Evolutionary conservation across 2,888 invertebrate genomes (phyloP).

Genomic region (Orthosia gothica): DNA sequence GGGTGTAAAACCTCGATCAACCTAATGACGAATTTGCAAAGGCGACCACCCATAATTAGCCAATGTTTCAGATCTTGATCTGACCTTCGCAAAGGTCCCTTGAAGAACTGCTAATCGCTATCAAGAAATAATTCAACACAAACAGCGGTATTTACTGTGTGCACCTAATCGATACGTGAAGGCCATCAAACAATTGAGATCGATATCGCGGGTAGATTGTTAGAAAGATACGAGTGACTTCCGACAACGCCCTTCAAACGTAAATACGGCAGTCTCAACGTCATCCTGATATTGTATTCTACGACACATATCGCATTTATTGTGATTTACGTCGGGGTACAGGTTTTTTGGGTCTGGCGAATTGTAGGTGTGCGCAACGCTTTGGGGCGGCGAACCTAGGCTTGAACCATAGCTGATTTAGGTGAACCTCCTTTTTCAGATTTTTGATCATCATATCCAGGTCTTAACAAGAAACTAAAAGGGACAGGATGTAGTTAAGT

Average conservation of each 20-base stretch:
- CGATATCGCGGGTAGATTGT: slow-evolving; percentile 42
- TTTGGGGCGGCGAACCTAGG: neutral
- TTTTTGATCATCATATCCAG: neutral
- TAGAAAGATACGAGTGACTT: slow-evolving; percentile 26
- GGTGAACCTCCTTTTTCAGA: neutral
- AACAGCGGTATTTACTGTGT: neutral
- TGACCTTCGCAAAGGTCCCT: neutral
- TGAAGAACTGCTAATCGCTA: neutral
- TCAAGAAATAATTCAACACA: neutral
- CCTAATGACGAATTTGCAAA: neutral
- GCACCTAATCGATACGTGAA: slow-evolving; percentile 28
- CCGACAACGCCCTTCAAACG: neutral
- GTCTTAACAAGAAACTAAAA: too few relatives aligned
- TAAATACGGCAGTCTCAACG: slow-evolving; percentile 4
- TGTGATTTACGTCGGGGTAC: neutral
- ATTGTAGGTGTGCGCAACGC: too few relatives aligned
- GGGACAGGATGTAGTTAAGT: too few relatives aligned
- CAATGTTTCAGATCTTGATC: too few relatives aligned
- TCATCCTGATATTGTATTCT: neutral
- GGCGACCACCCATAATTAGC: neutral
- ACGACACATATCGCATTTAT: neutral
- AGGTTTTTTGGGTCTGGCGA: neutral
- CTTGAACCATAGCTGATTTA: neutral
- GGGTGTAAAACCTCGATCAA: too few relatives aligned
- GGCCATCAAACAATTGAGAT: slow-evolving; percentile 40